A percentile compares a stretch with the other conserved stretches of the same genome.
These are phyloP conservation scores for Schizopygopsis malacanthus DNA, from an alignment of 2,797 vertebrate genomes.

Conservation along the genomic window DNA sequence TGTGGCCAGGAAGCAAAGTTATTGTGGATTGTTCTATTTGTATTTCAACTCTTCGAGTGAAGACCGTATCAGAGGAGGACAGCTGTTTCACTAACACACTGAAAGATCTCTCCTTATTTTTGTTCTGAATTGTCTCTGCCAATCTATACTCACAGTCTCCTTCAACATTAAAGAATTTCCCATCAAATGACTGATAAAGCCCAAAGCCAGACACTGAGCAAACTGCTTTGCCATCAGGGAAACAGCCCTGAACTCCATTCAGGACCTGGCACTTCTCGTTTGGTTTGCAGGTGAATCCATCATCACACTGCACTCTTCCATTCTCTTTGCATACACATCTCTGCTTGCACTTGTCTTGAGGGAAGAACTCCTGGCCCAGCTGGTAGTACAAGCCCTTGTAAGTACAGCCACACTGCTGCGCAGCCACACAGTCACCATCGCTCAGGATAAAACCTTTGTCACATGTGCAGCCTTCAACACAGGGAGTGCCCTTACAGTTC, in stretches of 20 bases:
- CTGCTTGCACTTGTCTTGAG: constrained; percentile 56
- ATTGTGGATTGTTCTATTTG: constrained; percentile 48
- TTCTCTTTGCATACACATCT: constrained; percentile 70
- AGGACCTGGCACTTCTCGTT: constrained; percentile 69
- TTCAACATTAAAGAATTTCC: constrained; percentile 61
- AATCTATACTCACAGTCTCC: constrained; percentile 74
- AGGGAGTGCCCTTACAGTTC: constrained; percentile 64
- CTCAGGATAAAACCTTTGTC: constrained; percentile 74
- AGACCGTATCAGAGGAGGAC: constrained; percentile 12
- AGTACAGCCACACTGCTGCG: constrained; percentile 75
- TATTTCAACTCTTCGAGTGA: constrained; percentile 59
- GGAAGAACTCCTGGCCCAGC: constrained; percentile 66
- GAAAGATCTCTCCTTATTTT: constrained; percentile 60
- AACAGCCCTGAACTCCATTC: constrained; percentile 70
- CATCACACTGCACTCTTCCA: constrained; percentile 63
- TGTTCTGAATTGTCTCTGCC: constrained; percentile 51
- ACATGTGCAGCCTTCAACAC: constrained; percentile 77
- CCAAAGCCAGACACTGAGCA: constrained; percentile 73
- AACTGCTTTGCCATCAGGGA: constrained; percentile 62
- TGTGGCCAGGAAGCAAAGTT: constrained; percentile 53
- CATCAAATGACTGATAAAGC: constrained; percentile 75
- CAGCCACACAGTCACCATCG: constrained; percentile 69
- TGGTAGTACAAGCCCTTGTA: constrained; percentile 70
- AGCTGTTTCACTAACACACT: constrained; percentile 64
- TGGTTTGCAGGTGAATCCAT: constrained; percentile 58